Percentiles rank a stretch among this genome's conserved stretches.
These are phyloP conservation scores for Andrena bucephala DNA, from an alignment of 2,888 invertebrate species.

Conservation along the genomic window DNA sequence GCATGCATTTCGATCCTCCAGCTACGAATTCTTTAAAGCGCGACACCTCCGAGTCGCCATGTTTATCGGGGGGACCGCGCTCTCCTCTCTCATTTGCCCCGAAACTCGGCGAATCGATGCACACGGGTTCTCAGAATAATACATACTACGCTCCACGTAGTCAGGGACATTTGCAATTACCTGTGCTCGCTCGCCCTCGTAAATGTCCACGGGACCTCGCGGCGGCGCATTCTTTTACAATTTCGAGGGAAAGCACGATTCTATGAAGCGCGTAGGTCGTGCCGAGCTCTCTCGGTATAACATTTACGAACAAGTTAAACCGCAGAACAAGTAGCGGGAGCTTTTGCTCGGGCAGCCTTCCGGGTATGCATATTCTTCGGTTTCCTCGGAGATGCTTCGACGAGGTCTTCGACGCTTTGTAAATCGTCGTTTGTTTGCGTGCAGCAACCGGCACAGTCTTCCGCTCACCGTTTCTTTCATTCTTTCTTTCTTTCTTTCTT, in stretches of 20 bases:
- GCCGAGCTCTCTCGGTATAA: background rate
- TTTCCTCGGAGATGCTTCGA: conserved; percentile 27
- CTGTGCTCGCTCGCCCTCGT: background rate
- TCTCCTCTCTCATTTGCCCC: conserved; percentile 20
- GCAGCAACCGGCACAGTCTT: conserved; percentile 37
- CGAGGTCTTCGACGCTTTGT: conserved; percentile 65
- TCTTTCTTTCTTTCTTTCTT: conserved; percentile 33
- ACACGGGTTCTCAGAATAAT: background rate
- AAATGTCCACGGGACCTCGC: background rate
- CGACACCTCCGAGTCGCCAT: conserved; percentile 30
- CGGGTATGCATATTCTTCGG: conserved; percentile 44
- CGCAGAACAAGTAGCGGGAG: background rate
- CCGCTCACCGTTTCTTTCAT: conserved; percentile 21
- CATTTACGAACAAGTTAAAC: conserved; percentile 23
- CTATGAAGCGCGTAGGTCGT: background rate
- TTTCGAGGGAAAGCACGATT: conserved; percentile 7
- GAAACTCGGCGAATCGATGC: background rate
- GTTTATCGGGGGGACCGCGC: conserved; percentile 20
- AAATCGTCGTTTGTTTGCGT: conserved; percentile 72
- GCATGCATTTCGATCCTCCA: conserved; percentile 56
- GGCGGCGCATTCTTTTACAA: background rate
- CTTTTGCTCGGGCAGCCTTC: conserved; percentile 21
- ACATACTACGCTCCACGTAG: background rate
- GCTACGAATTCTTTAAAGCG: conserved; percentile 31
- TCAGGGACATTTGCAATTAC: conserved; percentile 5